Evolutionary conservation across 2,113 vertebrate genomes (phyloP).

Genomic region (Phoenicopterus ruber): DNA sequence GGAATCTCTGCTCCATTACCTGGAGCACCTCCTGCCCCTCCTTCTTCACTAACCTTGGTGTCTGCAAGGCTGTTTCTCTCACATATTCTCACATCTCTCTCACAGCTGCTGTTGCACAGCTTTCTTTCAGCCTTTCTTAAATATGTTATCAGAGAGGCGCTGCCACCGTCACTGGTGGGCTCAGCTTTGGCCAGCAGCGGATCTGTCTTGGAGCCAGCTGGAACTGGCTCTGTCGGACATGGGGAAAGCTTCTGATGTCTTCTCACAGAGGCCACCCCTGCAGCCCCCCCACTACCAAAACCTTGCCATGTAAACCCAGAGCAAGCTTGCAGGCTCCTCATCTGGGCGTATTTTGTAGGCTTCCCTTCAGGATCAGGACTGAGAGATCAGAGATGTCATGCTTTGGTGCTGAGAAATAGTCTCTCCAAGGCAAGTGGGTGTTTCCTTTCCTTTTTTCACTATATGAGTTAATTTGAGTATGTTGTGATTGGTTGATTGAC

Average conservation of each 20-base stretch:
- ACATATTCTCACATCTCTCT: accelerated
- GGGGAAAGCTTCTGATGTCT: neutral
- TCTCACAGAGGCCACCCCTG: neutral
- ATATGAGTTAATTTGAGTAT: neutral
- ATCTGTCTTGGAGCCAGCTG: neutral
- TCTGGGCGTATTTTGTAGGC: neutral
- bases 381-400: neutral
- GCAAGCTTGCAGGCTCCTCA: neutral
- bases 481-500: neutral
- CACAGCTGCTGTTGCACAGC: accelerated
- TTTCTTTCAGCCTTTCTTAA: neutral
- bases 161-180: accelerated
- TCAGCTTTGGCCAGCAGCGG: accelerated
- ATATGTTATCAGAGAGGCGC: accelerated
- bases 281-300: neutral
- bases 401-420: neutral
- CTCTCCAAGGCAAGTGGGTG: neutral
- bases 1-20: accelerated
- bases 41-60: accelerated
- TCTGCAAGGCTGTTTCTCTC: neutral
- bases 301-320: neutral
- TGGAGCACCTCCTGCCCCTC: neutral
- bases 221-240: neutral
- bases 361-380: neutral
- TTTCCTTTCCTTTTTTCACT: neutral